These are phyloP conservation scores for Petrolisthes cinctipes DNA, from an alignment of 2,888 invertebrate species.

Conservation along the genomic window DNA sequence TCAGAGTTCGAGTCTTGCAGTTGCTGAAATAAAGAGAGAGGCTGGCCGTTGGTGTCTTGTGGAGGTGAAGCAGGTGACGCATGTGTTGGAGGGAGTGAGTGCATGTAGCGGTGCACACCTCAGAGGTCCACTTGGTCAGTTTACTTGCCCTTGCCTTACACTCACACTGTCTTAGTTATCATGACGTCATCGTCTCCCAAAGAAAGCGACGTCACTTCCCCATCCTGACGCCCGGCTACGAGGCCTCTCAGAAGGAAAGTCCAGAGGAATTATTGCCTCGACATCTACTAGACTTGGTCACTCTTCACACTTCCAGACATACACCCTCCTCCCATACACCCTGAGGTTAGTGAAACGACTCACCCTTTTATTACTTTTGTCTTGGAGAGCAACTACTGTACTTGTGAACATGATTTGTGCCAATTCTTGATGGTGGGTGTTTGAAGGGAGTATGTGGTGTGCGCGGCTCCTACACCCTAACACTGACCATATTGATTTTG, in stretches of 20 bases:
- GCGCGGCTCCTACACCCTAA: slow-evolving; percentile 55
- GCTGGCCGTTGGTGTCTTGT: background rate
- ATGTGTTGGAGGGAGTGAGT: slow-evolving; percentile 13
- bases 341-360: background rate
- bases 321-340: background rate
- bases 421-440: slow-evolving; percentile 28
- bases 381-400: background rate
- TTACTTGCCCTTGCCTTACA: slow-evolving; percentile 12
- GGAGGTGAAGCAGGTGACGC: background rate
- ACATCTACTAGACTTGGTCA: slow-evolving; percentile 6
- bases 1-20: no score
- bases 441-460: slow-evolving; percentile 40
- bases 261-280: slow-evolving; percentile 49
- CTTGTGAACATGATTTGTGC: background rate
- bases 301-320: background rate
- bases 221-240: slow-evolving; percentile 27
- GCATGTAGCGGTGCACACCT: background rate
- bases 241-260: slow-evolving; percentile 35
- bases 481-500: slow-evolving; percentile 61
- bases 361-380: background rate
- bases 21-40: no score
- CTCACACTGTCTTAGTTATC: slow-evolving; percentile 22
- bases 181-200: slow-evolving; percentile 38
- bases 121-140: background rate
- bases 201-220: slow-evolving; percentile 44